Base-by-base conservation (phyloP, 1,140 invertebrate species). In the Micrasema minimum region DNA sequence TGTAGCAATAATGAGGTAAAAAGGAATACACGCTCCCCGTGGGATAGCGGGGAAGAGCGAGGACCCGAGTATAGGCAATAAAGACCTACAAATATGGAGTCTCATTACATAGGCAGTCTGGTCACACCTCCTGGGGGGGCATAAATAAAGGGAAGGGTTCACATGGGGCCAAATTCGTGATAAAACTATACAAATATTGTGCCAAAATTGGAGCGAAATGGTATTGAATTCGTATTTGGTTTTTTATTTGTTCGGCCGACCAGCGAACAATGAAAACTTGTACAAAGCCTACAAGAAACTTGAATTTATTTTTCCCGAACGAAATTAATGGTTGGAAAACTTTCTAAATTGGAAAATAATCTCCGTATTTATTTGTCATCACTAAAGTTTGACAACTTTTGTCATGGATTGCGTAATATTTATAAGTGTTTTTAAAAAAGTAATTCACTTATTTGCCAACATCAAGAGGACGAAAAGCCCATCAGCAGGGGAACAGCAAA, bases 61-160 rank as follows among this genome's bases (percentile, higher is more conserved):
- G 57, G 38, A 41, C 38, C 12, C 37, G 57, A 22, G 45, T n/a
- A 62, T 62, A 62, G 57, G 38, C 57, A 62, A 62, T 62, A 62
- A 62, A 62, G 57, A 62, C 16, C 38, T 43, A 62, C 57, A 62
- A 62, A 62, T 62, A 62, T 62, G 57, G 57, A 62, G 57, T 45
- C 57, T 62, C 57, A 62, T 62, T 62, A 62, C 57, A 43, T 62
- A 41, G 57, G 57, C 41, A 62, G 57, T 62, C 57, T 45, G 57
- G 57, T 62, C 57, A 62, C 57, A 62, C 57, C 57, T 45, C 38
- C n/a, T 23, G 16, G 10, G 57, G 57, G 57, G 20, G 57, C 57
- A 62, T 62, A 62, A 62, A 62, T 43, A 62, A 43, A 62, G 18
- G 16, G 37, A 45, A 62, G 10, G 16, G 57, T 45, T 11, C 57